Evolutionary conservation across 1,140 invertebrate species (phyloP), one percentile per base, ranked within the genome.

Genomic region (Drosophila elegans): DNA sequence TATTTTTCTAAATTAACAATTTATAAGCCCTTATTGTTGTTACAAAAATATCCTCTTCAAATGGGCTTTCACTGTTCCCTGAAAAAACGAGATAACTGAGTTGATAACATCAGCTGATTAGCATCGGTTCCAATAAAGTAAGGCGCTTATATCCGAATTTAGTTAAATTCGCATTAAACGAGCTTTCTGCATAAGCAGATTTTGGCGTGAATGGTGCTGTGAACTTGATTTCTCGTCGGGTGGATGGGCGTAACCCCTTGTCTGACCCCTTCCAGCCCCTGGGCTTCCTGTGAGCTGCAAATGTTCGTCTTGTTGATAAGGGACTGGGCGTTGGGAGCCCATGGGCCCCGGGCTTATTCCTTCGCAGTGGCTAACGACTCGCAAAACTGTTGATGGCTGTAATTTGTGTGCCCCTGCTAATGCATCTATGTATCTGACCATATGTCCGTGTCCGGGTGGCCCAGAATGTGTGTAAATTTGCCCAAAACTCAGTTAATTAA

Each of bases 361-460:
- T 25, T 64, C 63, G 38, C 71, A 74, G 32, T 74, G 63, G 64
- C 74, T 78, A 78, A 78, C 75, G 75, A 78, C 74, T 78, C 64
- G 75, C 74, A 78, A 76, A 77, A 66, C 78, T 77, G 79, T 82
- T 78, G 78, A 80, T 80, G 64, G 67, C 71, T 60, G 69, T 80
- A 77, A 84, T 79, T 84, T 84, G 61, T 77, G 69, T 57, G 68
- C 39, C 41, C 32, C 61, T 42, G 41, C 53, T 75, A 75, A 57
- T 61, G 61, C 57, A 46, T 63, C 12, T 45, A 13, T 38, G 4
- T 42, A 46, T 73, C 16, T 21, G 38, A 34, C 7, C 34, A 59
- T 34, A 34, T 36, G 55, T 16, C 42, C 29, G 29, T 36, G 55
- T 16, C 42, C 29, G 29, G 25, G 6, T 9, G 3, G 13, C 1